These are phyloP conservation scores for Lutjanus erythropterus DNA, from an alignment of 2,113 vertebrate species.

Conservation along the genomic window DNA sequence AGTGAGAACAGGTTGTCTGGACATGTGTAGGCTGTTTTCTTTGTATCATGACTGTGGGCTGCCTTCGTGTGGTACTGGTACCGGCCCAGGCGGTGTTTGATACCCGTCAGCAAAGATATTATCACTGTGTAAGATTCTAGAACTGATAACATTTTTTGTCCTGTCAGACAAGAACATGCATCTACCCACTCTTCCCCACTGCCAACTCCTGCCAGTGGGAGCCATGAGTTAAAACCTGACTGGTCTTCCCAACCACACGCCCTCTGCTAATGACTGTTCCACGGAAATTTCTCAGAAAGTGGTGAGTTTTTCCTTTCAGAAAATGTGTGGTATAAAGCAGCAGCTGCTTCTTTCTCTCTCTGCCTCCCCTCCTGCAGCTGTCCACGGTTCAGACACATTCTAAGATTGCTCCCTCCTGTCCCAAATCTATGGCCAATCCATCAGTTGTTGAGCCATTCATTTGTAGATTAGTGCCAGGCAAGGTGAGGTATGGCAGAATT, in stretches of 20 bases:
- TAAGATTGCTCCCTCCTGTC: background rate
- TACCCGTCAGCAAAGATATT: background rate
- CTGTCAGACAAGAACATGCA: background rate
- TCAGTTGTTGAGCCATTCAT: too few species aligned
- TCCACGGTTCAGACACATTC: background rate
- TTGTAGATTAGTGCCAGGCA: too few species aligned
- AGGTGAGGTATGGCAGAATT: too few species aligned
- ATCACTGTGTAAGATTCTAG: background rate
- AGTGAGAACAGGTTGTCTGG: too few species aligned
- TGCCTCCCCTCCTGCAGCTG: background rate
- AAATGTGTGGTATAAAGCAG: background rate
- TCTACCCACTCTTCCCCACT: background rate
- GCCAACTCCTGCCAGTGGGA: background rate
- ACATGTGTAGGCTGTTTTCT: background rate
- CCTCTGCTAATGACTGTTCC: background rate
- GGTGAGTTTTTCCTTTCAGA: background rate
- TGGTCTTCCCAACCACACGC: background rate
- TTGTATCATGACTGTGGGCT: background rate
- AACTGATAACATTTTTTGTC: background rate
- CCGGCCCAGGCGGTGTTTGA: background rate
- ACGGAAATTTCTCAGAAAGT: background rate
- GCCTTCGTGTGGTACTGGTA: background rate
- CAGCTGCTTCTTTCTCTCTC: background rate
- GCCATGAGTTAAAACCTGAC: too few species aligned
- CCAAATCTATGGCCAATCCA: too few species aligned